Conservation (phyloP, 2,113 vertebrate genomes). For the Polypterus senegalus region DNA sequence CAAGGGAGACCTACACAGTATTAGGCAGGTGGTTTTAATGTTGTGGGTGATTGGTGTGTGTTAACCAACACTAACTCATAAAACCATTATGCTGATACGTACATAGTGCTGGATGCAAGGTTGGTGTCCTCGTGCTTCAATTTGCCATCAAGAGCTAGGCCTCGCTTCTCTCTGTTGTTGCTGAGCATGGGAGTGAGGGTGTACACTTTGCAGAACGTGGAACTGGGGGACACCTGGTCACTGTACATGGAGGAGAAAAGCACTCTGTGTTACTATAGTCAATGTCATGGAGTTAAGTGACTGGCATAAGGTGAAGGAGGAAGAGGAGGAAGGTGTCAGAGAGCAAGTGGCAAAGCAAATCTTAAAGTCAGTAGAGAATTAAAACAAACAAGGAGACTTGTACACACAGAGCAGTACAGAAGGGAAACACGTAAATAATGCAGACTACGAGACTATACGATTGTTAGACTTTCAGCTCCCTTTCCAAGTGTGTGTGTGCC, state of each 20-base stretch:
- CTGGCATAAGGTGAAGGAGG: neutral
- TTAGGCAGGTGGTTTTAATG: no score
- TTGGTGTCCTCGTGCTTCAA: conserved; percentile 87
- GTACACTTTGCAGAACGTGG: conserved; percentile 85
- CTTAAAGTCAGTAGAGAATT: no score
- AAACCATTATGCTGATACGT: conserved; percentile 16
- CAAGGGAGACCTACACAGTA: no score
- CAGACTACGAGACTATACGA: no score
- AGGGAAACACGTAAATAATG: no score
- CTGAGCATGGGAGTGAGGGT: conserved; percentile 71
- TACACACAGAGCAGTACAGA: no score
- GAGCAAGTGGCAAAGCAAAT: neutral
- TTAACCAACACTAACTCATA: no score
- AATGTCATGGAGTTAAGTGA: neutral
- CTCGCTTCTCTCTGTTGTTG: conserved; percentile 76
- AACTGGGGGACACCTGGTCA: conserved; percentile 76
- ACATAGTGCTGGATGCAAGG: conserved; percentile 83
- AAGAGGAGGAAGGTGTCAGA: neutral
- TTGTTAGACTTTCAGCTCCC: no score
- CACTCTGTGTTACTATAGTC: no score
- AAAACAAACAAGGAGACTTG: no score
- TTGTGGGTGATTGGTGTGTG: no score
- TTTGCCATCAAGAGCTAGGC: conserved; percentile 76
- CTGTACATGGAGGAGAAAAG: conserved; percentile 26
- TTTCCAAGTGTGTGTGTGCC: no score